Percentiles rank a stretch among this genome's conserved stretches.
Evolutionary conservation across 1,140 invertebrate genomes (phyloP).

Genomic region (Andricus grossulariae): DNA sequence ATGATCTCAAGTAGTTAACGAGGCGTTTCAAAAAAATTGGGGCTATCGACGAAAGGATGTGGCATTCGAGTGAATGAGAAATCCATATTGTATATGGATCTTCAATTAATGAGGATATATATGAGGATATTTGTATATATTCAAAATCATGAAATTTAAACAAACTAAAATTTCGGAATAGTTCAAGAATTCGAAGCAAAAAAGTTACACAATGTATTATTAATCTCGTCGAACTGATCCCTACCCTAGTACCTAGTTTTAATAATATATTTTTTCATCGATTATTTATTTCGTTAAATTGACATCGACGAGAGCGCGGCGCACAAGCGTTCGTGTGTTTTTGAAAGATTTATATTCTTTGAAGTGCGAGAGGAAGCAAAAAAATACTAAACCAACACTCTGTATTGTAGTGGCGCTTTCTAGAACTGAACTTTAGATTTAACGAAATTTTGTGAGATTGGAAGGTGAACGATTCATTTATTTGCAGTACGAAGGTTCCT

Average conservation of each 20-base stretch:
- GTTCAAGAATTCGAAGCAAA: constrained; percentile 38
- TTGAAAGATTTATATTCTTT: constrained; percentile 34
- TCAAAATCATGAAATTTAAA: constrained; percentile 51
- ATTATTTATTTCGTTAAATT: constrained; percentile 58
- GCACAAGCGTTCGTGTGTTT: no score
- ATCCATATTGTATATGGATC: constrained; percentile 21
- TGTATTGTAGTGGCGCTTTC: constrained; percentile 58
- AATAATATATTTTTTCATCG: constrained; percentile 62
- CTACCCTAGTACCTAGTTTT: constrained; percentile 55
- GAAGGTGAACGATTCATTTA: constrained; percentile 45
- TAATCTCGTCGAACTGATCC: constrained; percentile 51
- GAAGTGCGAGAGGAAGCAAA: constrained; percentile 12
- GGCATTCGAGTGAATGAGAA: constrained; percentile 20
- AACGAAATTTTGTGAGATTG: constrained; percentile 52
- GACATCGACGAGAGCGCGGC: constrained; percentile 41
- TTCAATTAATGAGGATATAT: constrained; percentile 25
- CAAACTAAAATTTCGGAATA: constrained; percentile 31
- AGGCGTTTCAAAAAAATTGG: constrained; percentile 42
- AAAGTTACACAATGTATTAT: constrained; percentile 58
- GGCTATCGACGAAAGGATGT: constrained; percentile 22
- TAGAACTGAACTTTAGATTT: constrained; percentile 56
- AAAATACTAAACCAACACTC: constrained; percentile 40
- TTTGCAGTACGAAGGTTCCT: constrained; percentile 43
- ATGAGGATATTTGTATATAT: constrained; percentile 48
- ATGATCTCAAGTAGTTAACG: constrained; percentile 58